A percentile compares a stretch with the other conserved stretches of the same genome.
Conservation (phyloP, 1,140 invertebrate species). For the silkworm (Bombyx mori) region ASM3026992v2 NC_085112.1:3325501-3326000, state of each 20-base stretch:
- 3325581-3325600: no score
- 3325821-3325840: slow-evolving; percentile 1
- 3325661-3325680: no score
- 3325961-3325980: neutral
- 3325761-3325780: neutral
- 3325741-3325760: neutral
- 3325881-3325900: neutral
- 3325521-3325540: no score
- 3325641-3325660: no score
- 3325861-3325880: slow-evolving; percentile 5
- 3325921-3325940: slow-evolving; percentile 4
- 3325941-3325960: neutral
- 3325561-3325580: no score
- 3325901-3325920: neutral
- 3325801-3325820: neutral
- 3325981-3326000: neutral
- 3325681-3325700: no score
- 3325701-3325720: neutral
- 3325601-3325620: no score
- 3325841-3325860: slow-evolving; percentile 2
- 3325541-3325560: no score
- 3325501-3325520: no score
- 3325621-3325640: no score
- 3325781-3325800: slow-evolving; percentile 4
- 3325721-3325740: neutral